Conservation (phyloP, 2,888 invertebrate species). For the Scaptomyza reducta region DNA sequence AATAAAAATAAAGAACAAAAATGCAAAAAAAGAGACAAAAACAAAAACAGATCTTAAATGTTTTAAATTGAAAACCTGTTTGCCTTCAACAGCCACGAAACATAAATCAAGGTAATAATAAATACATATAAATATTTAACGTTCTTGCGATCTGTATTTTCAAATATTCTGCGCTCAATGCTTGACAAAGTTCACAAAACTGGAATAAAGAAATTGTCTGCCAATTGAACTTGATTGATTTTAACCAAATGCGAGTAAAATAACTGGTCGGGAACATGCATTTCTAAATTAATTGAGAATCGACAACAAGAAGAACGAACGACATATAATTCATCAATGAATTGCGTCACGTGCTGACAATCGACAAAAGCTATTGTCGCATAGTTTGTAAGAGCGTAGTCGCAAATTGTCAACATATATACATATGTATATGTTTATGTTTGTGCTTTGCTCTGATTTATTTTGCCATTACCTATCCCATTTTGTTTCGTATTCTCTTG, state of each 20-base stretch:
- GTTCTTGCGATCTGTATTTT: background rate
- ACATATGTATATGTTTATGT: too few species aligned
- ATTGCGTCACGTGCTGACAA: conserved; percentile 57
- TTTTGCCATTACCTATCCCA: conserved; percentile 39
- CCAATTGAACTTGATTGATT: conserved; percentile 75
- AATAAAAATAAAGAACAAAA: conserved; percentile 23
- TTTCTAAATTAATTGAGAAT: conserved; percentile 63
- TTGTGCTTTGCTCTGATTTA: conserved; percentile 42
- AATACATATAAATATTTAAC: background rate
- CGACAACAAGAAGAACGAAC: conserved; percentile 25
- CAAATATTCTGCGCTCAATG: conserved; percentile 7
- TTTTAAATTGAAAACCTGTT: conserved; percentile 51
- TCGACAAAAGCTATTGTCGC: conserved; percentile 20
- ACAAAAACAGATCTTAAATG: conserved; percentile 23
- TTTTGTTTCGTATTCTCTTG: background rate
- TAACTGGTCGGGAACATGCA: conserved; percentile 26
- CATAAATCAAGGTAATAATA: conserved; percentile 41
- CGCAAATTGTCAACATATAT: conserved; percentile 17
- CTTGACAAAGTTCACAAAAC: conserved; percentile 71
- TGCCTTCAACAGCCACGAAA: conserved; percentile 19
- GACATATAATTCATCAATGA: conserved; percentile 52
- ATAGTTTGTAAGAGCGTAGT: conserved; percentile 29
- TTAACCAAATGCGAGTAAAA: conserved; percentile 65
- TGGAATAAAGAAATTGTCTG: conserved; percentile 63
- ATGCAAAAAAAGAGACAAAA: conserved; percentile 4